Percentiles rank a stretch among this genome's conserved stretches.
phyloP scores from a whole-genome alignment of 2,113 vertebrate genomes.

The Murina feae region DNA sequence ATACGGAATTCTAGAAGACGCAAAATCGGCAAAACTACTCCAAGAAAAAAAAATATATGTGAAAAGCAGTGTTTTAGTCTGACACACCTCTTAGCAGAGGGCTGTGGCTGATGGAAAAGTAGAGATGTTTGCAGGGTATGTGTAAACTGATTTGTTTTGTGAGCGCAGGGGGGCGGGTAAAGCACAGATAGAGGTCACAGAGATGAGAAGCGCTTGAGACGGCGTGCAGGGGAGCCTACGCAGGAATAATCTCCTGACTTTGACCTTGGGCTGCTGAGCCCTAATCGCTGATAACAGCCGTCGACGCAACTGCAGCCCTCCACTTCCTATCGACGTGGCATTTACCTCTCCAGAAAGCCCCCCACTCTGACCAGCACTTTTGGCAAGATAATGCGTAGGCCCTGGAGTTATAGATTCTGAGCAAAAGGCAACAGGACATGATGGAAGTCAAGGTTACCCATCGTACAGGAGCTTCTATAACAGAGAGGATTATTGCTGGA shows the following conservation, averaged over 20 bases:
- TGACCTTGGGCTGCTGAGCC: background rate
- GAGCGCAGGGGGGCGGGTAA: slow-evolving; percentile 47
- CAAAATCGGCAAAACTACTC: background rate
- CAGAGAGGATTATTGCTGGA: slow-evolving; percentile 44
- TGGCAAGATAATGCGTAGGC: slow-evolving; percentile 44
- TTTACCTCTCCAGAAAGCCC: slow-evolving; percentile 43
- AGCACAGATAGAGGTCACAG: background rate
- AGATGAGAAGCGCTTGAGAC: background rate
- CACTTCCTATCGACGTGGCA: background rate
- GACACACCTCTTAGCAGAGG: background rate
- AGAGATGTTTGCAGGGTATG: slow-evolving; percentile 78
- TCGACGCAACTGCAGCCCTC: accelerated
- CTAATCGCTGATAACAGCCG: slow-evolving; percentile 13
- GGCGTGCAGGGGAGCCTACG: background rate
- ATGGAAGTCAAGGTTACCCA: slow-evolving; percentile 49
- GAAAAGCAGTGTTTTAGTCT: slow-evolving; percentile 38
- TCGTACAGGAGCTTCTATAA: slow-evolving; percentile 55
- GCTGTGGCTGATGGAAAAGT: slow-evolving; percentile 75
- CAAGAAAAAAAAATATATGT: background rate
- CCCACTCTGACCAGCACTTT: background rate
- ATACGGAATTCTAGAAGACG: background rate
- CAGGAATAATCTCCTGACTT: background rate
- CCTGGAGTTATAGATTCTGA: slow-evolving; percentile 44
- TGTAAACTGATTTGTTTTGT: slow-evolving; percentile 79
- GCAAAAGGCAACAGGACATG: slow-evolving; percentile 58